Base-by-base conservation (phyloP, 2,113 vertebrate genomes). In the Colistium nudipinnis region DNA sequence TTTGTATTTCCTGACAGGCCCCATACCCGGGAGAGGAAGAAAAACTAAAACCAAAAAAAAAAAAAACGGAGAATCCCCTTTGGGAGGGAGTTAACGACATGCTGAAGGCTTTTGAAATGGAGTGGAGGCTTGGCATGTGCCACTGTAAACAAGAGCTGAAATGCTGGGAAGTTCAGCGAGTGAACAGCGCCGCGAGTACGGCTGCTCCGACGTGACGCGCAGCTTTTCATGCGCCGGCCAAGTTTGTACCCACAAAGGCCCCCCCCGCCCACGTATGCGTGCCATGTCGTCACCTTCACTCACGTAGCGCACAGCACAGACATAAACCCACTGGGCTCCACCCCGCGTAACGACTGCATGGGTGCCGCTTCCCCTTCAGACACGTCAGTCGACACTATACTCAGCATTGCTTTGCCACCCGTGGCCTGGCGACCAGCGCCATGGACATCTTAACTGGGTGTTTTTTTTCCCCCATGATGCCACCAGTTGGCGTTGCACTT, bases 71-170 rank as follows among this genome's bases (percentile, higher is more conserved):
- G 62, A 65, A 75, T 90, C 87, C 78, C 77, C 68, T 76, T 83
- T 59, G 80, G 84, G 84, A 83, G 64, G 59, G 84, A 82, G 72
- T 86, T 89, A 85, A 90, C 77, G 57, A 79, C 88, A 87, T 62
- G 69, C 81, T 70, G 81, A 78, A 70, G 84, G 85, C 84, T 88
- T 88, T 88, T 87, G 66, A 87, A 73, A 86, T 39, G 61, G 76
- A 76, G 71, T 76, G 60, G 53, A 80, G 71, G 69, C 64, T 85
- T 90, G 90, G 86, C 76, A 81, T 84, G 84, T 75, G 87, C 81
- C 78, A 65, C 75, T 73, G 86, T 88, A 89, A 90, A 89, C 88
- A 90, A 81, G n/a, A n/a, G 84, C 81, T 70, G 71, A 72, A 81
- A 76, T 82, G 73, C 76, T 64, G 81, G 74, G 81, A 86, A 87